These are phyloP conservation scores for Pseudococcus jackbeardsleyi DNA, from an alignment of 2,888 invertebrate species.

Conservation along the genomic window DNA sequence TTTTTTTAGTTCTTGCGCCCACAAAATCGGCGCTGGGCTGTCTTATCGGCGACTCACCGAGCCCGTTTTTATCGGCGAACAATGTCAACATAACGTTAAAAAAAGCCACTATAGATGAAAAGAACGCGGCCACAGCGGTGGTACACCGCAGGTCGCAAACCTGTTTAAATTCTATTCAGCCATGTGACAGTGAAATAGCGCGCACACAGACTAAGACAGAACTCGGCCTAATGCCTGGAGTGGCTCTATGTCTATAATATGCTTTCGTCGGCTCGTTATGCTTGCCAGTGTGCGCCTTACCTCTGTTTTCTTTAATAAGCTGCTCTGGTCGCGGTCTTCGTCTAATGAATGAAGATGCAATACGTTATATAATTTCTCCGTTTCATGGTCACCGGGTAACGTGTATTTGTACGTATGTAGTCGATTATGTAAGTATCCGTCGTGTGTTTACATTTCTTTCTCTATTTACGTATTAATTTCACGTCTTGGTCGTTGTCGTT, in stretches of 20 bases:
- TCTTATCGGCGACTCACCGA: not conserved
- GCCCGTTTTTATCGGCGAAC: conserved; percentile 9
- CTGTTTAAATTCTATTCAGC: conserved; percentile 23
- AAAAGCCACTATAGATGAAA: not conserved
- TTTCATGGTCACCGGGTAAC: conserved; percentile 55
- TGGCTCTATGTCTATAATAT: no score
- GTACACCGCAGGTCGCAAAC: conserved; percentile 13
- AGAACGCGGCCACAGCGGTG: conserved; percentile 2
- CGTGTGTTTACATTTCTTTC: conserved; percentile 54
- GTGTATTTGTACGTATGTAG: not conserved
- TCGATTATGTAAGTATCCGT: conserved; percentile 35
- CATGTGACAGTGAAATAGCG: conserved; percentile 44
- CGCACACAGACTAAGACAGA: no score
- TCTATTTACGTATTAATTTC: conserved; percentile 53
- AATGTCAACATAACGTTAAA: conserved; percentile 13
- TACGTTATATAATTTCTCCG: conserved; percentile 52
- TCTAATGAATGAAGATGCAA: conserved; percentile 55
- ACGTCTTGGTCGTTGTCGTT: conserved; percentile 4
- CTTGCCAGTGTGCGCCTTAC: not conserved
- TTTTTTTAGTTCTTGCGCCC: not conserved
- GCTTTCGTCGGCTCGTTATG: conserved; percentile 20
- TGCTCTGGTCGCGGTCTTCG: not conserved
- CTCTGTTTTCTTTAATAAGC: conserved; percentile 11
- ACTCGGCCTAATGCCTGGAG: no score
- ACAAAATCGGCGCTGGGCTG: not conserved